Evolutionary conservation across 2,888 invertebrate genomes (phyloP), one percentile per base, ranked within the genome.

Genomic region (Sesia bembeciformis): DNA sequence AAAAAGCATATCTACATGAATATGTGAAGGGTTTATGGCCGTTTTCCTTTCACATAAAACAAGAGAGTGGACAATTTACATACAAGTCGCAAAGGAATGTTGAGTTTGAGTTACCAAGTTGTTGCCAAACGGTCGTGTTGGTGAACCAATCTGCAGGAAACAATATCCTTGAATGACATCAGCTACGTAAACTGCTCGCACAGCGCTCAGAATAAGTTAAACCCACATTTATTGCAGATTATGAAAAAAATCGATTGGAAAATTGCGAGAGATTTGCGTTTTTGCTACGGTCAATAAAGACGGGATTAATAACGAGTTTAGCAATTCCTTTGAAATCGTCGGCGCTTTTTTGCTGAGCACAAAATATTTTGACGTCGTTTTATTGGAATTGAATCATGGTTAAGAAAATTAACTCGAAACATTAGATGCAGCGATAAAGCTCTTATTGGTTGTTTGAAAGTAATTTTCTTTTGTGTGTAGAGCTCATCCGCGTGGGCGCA

Each of bases 401-500:
- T 23, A 46, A 6, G 8, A 5, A 23, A 8, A 46, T 46, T 46
- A 23, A 46, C 8, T 61, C 59, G 46, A 46, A 46, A 23, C 46
- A 46, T 46, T 46, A 57, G 57, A 60, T 54, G 57, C 49, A 52
- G 53, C 52, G 59, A 59, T 59, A 58, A 62, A 23, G 23, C 23
- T 8, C 53, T 51, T 56, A 58, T 57, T 51, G 57, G 49, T 46
- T 53, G 53, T 61, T 62, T 56, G 58, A 53, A 54, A 49, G 58
- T 54, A 56, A 58, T 62, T 63, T 62, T 60, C 57, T 62, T 60
- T 56, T 53, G 53, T 54, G 54, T 51, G 54, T 51, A 53, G 39
- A 56, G 56, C 56, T 7, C n/a, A 42, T 57, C 58, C 39, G 61
- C 57, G 72, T 67, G 65, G 67, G 67, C 60, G 67, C 60, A 49